Percentiles rank a stretch among this genome's conserved stretches.
These are phyloP conservation scores for Pseudomyrmex cubaensis DNA, from an alignment of 1,140 invertebrate genomes.

Conservation along the genomic window DNA sequence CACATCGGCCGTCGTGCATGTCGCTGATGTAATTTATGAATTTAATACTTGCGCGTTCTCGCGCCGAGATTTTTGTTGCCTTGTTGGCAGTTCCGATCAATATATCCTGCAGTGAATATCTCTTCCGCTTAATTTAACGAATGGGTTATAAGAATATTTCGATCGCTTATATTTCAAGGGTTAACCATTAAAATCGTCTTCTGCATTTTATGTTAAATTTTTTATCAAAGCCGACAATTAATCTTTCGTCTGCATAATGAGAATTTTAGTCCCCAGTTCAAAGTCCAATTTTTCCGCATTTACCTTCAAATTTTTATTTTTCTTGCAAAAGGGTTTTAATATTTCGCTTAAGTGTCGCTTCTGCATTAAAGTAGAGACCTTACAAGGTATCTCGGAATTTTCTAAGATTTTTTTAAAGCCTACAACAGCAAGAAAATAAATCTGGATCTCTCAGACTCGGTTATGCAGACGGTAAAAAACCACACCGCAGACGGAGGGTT, in stretches of 20 bases:
- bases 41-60: constrained; percentile 48
- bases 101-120: background rate
- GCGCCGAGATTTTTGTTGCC: constrained; percentile 14
- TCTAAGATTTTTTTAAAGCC: too few relatives aligned
- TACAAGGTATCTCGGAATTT: too few relatives aligned
- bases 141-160: background rate
- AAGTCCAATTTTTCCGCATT: background rate
- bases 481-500: background rate
- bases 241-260: too few relatives aligned
- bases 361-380: too few relatives aligned
- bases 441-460: too few relatives aligned
- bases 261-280: too few relatives aligned
- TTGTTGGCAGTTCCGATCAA: background rate
- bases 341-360: too few relatives aligned
- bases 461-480: background rate
- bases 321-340: too few relatives aligned
- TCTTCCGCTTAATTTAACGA: background rate
- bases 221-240: too few relatives aligned
- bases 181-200: background rate
- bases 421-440: too few relatives aligned
- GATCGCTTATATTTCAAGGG: background rate
- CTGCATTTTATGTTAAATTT: background rate
- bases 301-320: too few relatives aligned
- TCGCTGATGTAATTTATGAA: constrained; percentile 57
- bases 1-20: constrained; percentile 30